Evolutionary conservation across 23 tunicate genomes (phyloP), one percentile per base, ranked within the genome.

Genomic region (Trididemnum miniatum): DNA sequence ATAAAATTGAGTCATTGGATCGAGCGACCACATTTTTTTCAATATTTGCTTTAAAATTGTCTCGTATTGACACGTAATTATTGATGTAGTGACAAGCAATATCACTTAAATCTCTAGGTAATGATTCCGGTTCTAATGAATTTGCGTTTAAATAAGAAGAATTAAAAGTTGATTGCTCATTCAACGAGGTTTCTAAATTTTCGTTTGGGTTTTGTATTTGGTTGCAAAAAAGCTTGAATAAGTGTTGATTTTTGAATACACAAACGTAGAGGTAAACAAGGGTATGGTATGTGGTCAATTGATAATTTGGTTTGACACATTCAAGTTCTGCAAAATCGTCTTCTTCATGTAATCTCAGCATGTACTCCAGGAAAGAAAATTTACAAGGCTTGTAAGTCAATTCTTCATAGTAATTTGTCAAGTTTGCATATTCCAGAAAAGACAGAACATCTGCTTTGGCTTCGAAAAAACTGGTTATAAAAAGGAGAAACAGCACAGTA

Each of bases 181-280:
- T 15, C 15, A 9, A 15, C 9, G 15, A 44, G 12, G 54, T 9
- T 44, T 44, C 12, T 15, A 15, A 7, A 7, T 44, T 44, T 44
- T 15, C 54, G 15, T 44, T 15, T 15, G 12, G 12, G 54, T 44
- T 7, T 44, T 44, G 54, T 15, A 44, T 7, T 44, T 44, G 12
- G 12, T 15, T 44, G 54, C 54, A 44, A 9, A 44, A 7, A 44
- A 44, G 54, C 15, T 44, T 15, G 22, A 62, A 25, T 25, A 9
- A 9, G 69, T 25, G 24, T 25, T n/a, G 4, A 4, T 62, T 62
- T 25, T 62, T 62, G 29, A n/a, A 9, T 7, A 15, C 3, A 25
- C 79, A 73, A 39, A 27, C 7, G 59, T 38, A 38, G 22, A 73
- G 3, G 38, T 73, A 73, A 7, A 73, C 79, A 73, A 73, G 59